Evolutionary conservation across 2,797 vertebrate genomes (phyloP).

Genomic region (Coracias cyanogaster): DNA sequence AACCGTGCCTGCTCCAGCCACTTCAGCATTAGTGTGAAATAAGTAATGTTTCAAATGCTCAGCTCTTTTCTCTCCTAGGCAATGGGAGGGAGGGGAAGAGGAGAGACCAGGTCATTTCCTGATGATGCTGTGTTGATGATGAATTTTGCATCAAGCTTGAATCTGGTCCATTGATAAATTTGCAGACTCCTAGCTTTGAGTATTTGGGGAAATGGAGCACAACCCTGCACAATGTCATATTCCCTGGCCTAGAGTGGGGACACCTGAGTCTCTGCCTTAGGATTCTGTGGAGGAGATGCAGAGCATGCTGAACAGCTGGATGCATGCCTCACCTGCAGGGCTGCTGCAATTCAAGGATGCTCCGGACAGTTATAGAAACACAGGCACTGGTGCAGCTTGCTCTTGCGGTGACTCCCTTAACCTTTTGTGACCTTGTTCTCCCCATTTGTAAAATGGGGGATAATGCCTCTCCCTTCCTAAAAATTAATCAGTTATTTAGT

Average conservation of each 20-base stretch:
- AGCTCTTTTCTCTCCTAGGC: not conserved
- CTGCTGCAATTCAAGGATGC: not conserved
- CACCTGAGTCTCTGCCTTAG: not conserved
- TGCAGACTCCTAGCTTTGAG: not conserved
- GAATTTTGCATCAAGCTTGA: not conserved
- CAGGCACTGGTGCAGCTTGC: fast-evolving
- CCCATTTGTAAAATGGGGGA: not conserved
- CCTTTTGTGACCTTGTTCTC: not conserved
- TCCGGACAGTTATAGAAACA: fast-evolving
- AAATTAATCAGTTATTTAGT: not conserved
- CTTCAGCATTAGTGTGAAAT: not conserved
- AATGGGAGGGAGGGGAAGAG: not conserved
- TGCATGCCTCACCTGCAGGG: not conserved
- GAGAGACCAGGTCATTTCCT: not conserved
- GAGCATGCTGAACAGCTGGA: not conserved
- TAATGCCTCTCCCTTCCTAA: not conserved
- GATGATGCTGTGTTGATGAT: not conserved
- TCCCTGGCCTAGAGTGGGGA: not conserved
- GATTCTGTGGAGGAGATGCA: not conserved
- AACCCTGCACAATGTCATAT: fast-evolving
- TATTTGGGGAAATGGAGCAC: not conserved
- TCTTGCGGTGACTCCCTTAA: not conserved
- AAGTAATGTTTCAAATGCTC: not conserved
- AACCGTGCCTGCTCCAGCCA: not conserved
- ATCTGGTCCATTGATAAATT: not conserved